A percentile compares a stretch with the other conserved stretches of the same genome.
Evolutionary conservation across 1,140 invertebrate species (phyloP).

Genomic region (Leguminivora glycinivorella): DNA sequence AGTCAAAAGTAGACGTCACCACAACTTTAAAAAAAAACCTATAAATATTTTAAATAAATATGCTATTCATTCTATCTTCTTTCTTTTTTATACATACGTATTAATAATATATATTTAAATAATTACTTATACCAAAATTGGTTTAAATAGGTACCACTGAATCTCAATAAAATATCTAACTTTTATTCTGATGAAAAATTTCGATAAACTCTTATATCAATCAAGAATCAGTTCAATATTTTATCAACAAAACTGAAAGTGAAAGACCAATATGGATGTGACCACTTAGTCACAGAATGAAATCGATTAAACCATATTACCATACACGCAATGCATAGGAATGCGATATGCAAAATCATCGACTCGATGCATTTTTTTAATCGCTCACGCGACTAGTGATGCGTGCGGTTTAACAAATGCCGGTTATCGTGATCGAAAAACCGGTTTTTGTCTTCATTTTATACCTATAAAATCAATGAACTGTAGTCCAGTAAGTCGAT

Average conservation of each 20-base stretch:
- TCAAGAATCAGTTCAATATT: neutral
- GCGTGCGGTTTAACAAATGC: neutral
- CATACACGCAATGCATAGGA: neutral
- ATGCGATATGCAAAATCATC: conserved; percentile 7
- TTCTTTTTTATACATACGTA: too few species aligned
- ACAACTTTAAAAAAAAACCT: too few species aligned
- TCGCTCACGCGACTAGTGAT: neutral
- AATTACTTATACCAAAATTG: too few species aligned
- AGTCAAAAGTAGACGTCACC: too few species aligned
- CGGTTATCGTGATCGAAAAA: neutral
- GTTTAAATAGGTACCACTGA: too few species aligned
- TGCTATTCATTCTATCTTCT: too few species aligned
- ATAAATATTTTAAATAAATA: too few species aligned
- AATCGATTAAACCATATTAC: neutral
- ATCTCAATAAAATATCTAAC: neutral
- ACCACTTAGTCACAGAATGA: neutral
- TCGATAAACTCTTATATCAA: neutral
- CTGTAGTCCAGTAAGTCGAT: too few species aligned
- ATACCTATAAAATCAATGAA: neutral
- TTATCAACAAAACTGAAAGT: conserved; percentile 10
- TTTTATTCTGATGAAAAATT: neutral
- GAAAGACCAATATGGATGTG: neutral
- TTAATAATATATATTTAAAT: too few species aligned
- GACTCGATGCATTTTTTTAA: conserved; percentile 6
- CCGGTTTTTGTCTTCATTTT: neutral